These are phyloP conservation scores for Mylabris sibirica DNA, from an alignment of 2,888 invertebrate species.

Conservation along the genomic window DNA sequence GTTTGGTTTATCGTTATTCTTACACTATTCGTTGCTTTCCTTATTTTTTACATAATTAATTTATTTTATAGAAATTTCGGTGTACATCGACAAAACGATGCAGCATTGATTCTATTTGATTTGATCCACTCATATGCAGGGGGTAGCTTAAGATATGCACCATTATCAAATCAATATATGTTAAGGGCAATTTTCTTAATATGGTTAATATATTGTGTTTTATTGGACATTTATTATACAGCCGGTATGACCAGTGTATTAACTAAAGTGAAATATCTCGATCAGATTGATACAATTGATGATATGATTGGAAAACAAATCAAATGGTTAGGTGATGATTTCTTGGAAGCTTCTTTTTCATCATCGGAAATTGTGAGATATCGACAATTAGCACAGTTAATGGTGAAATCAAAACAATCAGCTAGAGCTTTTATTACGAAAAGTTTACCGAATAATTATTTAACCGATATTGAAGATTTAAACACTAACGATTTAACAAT, in stretches of 20 bases:
- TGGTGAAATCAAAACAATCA: constrained; percentile 19
- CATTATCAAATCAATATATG: constrained; percentile 17
- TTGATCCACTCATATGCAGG: constrained; percentile 19
- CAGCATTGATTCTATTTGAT: constrained; percentile 17
- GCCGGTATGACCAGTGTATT: constrained; percentile 38
- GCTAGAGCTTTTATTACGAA: constrained; percentile 34
- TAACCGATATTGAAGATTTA: constrained; percentile 41
- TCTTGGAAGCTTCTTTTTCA: not conserved
- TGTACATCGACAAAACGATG: constrained; percentile 12
- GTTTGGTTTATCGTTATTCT: constrained; percentile 23
- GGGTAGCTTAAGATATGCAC: constrained; percentile 16
- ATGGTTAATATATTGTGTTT: constrained; percentile 29
- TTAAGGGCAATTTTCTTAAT: constrained; percentile 26
- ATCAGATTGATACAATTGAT: constrained; percentile 28
- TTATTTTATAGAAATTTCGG: not conserved
- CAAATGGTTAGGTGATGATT: constrained; percentile 31
- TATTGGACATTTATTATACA: constrained; percentile 35
- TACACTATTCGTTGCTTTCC: not conserved
- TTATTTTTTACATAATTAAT: constrained; percentile 12
- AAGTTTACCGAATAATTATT: constrained; percentile 37
- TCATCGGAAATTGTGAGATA: not conserved
- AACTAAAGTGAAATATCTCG: constrained; percentile 29
- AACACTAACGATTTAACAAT: constrained; percentile 37
- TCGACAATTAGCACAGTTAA: constrained; percentile 12
- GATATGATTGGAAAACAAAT: constrained; percentile 36